Evolutionary conservation across 2,888 invertebrate genomes (phyloP), one percentile per base, ranked within the genome.

Genomic region (Seira sanloemensis): DNA sequence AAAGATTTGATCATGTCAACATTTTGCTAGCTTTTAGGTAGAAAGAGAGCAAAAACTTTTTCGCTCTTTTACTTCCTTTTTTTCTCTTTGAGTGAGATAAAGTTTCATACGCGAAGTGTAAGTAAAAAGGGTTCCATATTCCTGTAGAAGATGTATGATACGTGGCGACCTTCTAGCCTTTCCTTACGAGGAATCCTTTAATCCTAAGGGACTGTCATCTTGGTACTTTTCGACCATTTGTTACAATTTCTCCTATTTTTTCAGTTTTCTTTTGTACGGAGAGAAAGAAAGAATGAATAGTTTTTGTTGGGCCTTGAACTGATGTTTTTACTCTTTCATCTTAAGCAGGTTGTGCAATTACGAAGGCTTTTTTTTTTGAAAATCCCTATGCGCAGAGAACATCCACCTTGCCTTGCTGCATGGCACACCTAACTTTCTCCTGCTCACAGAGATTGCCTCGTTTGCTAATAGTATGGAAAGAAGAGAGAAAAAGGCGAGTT

Each of bases 191-290:
- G 69, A 78, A 78, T 78, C 78, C 78, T 58, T 78, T 69, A 78
- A 78, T 78, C 78, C 78, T 69, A 58, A 78, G 78, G 78, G 78
- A 78, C 78, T 78, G 78, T 78, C 78, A 58, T 78, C 62, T 37
- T 58, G 58, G 37, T 58, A 69, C 69, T 78, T 78, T 78, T 26
- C 69, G 58, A 27, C 78, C 69, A 78, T 78, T 78, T 78, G 76
- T 76, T 76, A 76, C 67, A 37, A 54, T 67, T 67, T 67, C 67
- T 75, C 1, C 58, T 62, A 12, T 25, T 74, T 12, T 37, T 37
- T 37, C 37, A 37, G 37, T 37, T 37, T 7, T 12, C 37, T 37
- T 7, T 7, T 37, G 37, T 37, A 37, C 12, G 37, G 37, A 37
- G 12, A 4, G 5, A 37, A 37, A 37, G 12, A 37, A 37, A 37